These are phyloP conservation scores for Oryzias melastigma DNA, from an alignment of 2,113 vertebrate species.

Conservation along the genomic window DNA sequence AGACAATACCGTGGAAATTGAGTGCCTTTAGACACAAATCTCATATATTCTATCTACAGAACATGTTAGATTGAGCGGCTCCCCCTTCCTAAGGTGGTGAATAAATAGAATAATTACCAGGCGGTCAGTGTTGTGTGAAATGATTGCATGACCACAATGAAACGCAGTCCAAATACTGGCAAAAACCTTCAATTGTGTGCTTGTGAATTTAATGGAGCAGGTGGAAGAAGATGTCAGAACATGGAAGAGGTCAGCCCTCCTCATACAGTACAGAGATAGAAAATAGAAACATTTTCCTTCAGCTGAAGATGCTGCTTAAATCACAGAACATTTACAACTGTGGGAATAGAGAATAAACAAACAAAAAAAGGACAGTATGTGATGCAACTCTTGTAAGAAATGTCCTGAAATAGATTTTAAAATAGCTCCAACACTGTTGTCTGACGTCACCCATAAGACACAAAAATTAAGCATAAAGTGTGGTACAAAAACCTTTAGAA, in stretches of 20 bases:
- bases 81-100: slow-evolving; percentile 20
- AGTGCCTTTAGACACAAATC: not conserved
- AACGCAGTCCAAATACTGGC: slow-evolving; percentile 62
- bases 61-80: not conserved
- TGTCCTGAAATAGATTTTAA: too few species aligned
- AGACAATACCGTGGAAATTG: not conserved
- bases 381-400: too few species aligned
- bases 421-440: too few species aligned
- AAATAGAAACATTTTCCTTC: slow-evolving; percentile 16
- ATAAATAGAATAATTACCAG: slow-evolving; percentile 73
- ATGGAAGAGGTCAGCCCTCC: slow-evolving; percentile 33
- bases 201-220: slow-evolving; percentile 40
- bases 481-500: too few species aligned
- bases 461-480: too few species aligned
- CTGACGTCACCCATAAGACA: too few species aligned
- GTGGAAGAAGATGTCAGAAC: slow-evolving; percentile 24
- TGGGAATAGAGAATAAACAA: not conserved
- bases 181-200: slow-evolving; percentile 49
- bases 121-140: slow-evolving; percentile 73
- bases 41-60: slow-evolving; percentile 15
- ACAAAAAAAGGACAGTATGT: not conserved
- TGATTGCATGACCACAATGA: slow-evolving; percentile 70
- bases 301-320: not conserved
- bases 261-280: slow-evolving; percentile 29
- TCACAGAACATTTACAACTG: not conserved